A percentile compares a stretch with the other conserved stretches of the same genome.
These are phyloP conservation scores for Aradophagus sp. DNA, from an alignment of 1,140 invertebrate genomes.

Conservation along the genomic window DNA sequence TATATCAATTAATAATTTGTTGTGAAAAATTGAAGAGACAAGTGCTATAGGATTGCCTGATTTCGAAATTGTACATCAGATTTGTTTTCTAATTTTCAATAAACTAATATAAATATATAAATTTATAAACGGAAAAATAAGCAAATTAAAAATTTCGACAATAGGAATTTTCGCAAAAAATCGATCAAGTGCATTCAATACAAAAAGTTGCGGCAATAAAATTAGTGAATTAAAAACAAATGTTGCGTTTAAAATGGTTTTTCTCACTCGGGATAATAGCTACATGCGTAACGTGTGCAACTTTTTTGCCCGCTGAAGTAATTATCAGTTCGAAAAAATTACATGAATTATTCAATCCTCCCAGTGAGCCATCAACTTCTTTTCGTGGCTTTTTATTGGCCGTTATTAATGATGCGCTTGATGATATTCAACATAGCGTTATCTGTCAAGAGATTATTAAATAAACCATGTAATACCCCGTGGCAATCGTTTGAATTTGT, in stretches of 20 bases:
- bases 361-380: conserved; percentile 37
- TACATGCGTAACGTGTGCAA: conserved; percentile 14
- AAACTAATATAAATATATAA: neutral
- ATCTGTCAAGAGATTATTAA: conserved; percentile 36
- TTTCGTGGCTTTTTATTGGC: conserved; percentile 37
- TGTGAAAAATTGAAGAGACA: no score
- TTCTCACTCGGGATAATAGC: conserved; percentile 25
- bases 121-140: no score
- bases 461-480: conserved; percentile 17
- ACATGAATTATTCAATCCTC: conserved; percentile 49
- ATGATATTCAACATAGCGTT: conserved; percentile 39
- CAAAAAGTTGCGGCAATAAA: no score
- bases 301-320: conserved; percentile 30
- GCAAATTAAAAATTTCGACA: no score
- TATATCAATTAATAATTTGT: no score
- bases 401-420: conserved; percentile 44
- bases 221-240: neutral
- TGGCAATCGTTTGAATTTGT: neutral
- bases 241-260: conserved; percentile 6
- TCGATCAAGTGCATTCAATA: no score
- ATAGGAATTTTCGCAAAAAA: no score
- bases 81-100: neutral
- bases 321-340: conserved; percentile 47
- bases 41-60: no score
- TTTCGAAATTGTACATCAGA: no score